Percentiles rank a stretch among this genome's conserved stretches.
phyloP scores from a whole-genome alignment of 2,888 invertebrate species.

The Bugula neritina region DNA sequence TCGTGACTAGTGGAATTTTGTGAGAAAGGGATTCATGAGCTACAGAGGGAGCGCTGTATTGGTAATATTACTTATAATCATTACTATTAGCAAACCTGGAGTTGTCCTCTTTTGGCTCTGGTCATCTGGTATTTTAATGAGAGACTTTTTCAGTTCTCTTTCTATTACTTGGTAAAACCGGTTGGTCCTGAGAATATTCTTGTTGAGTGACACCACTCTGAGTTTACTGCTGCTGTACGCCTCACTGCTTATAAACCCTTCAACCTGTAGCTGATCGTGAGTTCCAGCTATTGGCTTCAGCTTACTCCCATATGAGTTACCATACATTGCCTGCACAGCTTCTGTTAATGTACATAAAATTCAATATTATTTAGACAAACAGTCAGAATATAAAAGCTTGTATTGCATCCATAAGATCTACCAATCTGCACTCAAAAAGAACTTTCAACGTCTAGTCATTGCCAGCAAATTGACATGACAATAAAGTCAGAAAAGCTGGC shows the following conservation, averaged over 20 bases:
- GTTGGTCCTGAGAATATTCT: constrained; percentile 2
- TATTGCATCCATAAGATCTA: no score
- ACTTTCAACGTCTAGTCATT: no score
- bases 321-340: not conserved
- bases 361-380: no score
- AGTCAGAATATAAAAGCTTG: no score
- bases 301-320: not conserved
- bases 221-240: not conserved
- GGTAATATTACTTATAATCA: no score
- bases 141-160: constrained; percentile 11
- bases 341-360: not conserved
- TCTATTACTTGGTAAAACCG: not conserved
- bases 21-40: no score
- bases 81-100: no score
- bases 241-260: not conserved
- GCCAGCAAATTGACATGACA: no score
- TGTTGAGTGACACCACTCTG: constrained; percentile 10
- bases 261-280: constrained; percentile 20
- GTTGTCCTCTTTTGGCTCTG: not conserved
- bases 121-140: not conserved
- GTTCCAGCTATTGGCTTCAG: constrained; percentile 5
- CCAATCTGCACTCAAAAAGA: no score
- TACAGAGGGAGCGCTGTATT: no score
- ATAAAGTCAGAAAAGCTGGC: no score
- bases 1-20: no score